phyloP scores from a whole-genome alignment of 2,113 vertebrate species.

The Ageneiosus marmoratus region DNA sequence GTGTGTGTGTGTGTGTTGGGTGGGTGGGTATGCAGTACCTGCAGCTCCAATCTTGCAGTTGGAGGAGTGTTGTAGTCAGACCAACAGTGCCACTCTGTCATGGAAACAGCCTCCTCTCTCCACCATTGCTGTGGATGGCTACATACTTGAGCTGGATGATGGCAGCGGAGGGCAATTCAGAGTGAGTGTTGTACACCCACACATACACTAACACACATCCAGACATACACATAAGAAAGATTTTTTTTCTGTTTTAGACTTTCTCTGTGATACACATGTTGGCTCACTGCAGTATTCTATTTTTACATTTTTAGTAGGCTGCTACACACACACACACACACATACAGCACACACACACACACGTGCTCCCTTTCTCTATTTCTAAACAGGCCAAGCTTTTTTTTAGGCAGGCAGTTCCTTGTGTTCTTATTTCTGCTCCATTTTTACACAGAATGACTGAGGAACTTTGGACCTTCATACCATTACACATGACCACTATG shows the following conservation, averaged over 20 bases:
- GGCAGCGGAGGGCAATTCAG: constrained; percentile 93
- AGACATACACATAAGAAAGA: constrained; percentile 1
- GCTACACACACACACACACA: constrained; percentile 41
- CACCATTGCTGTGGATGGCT: constrained; percentile 88
- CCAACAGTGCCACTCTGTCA: constrained; percentile 95
- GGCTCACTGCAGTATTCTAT: constrained; percentile 56
- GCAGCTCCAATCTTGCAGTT: constrained; percentile 94
- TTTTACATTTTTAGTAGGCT: constrained; percentile 61
- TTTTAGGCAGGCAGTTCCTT: constrained; percentile 49
- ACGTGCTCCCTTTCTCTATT: constrained; percentile 16
- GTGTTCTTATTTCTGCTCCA: constrained; percentile 52
- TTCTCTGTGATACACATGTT: constrained; percentile 41
- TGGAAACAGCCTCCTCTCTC: constrained; percentile 98
- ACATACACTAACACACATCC: neutral
- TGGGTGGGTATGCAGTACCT: constrained; percentile 76
- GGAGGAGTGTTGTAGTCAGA: constrained; percentile 95
- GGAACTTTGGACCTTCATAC: neutral
- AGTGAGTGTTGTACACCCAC: constrained; percentile 70
- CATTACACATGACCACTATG: neutral
- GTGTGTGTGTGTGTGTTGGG: constrained; percentile 10
- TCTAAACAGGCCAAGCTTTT: constrained; percentile 54
- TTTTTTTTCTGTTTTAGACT: neutral
- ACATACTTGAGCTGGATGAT: constrained; percentile 96
- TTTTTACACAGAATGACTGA: constrained; percentile 35
- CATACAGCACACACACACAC: neutral